phyloP scores from a whole-genome alignment of 2,113 vertebrate genomes.

The Vidua macroura region DNA sequence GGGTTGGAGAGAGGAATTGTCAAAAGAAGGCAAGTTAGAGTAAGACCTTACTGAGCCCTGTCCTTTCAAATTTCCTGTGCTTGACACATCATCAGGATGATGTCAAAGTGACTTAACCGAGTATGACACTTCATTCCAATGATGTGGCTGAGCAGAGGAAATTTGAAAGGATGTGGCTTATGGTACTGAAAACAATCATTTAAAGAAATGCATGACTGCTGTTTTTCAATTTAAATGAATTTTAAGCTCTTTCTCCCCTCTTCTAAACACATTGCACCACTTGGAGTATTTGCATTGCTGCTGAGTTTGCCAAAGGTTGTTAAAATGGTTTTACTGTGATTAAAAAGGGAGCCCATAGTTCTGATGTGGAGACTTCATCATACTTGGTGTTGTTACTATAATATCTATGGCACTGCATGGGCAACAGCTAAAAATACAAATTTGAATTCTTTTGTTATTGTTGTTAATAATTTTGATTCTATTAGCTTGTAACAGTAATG shows the following conservation, averaged over 20 bases:
- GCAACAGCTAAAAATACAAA: neutral
- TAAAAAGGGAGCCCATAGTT: neutral
- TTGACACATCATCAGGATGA: conserved; percentile 59
- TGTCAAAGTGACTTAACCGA: conserved; percentile 19
- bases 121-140: conserved; percentile 62
- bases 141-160: conserved; percentile 39
- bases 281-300: conserved; percentile 17
- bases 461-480: neutral
- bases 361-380: neutral
- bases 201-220: conserved; percentile 35
- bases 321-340: neutral
- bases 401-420: neutral
- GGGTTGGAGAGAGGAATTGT: neutral
- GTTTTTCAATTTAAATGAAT: conserved; percentile 56
- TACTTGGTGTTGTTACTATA: neutral
- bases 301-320: neutral
- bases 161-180: conserved; percentile 47
- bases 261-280: neutral
- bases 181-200: conserved; percentile 32
- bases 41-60: conserved; percentile 11
- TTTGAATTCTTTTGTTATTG: neutral
- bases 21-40: conserved; percentile 18
- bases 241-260: conserved; percentile 20
- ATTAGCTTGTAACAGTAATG: neutral
- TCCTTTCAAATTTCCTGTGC: conserved; percentile 55